Evolutionary conservation across 2,888 invertebrate species (phyloP), one percentile per base, ranked within the genome.

Genomic region (Aricia artaxerxes): DNA sequence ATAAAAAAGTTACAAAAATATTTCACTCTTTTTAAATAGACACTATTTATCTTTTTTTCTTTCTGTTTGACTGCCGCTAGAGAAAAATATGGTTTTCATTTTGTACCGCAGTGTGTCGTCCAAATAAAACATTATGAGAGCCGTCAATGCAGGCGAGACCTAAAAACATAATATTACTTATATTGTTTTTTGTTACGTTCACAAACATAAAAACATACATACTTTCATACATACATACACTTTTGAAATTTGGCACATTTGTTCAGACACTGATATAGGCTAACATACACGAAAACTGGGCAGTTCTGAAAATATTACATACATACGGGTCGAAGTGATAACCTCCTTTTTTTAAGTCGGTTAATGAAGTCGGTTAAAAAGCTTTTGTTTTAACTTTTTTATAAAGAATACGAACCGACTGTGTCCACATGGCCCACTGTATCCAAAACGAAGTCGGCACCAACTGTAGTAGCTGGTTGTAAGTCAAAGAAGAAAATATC

Each of bases 341-440:
- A 24, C 24, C 24, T 24, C 24, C 24, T 24, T 24, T 24, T 24
- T 24, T 24, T 24, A 24, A 24, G 24, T 24, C 24, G 24, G 24
- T 24, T 24, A 24, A 24, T 24, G 24, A 24, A 24, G 24, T 24
- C 24, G 24, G 24, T 24, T 24, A 24, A 24, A 49, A 40, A 40
- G 40, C 40, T 40, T 40, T 5, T 44, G 44, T 2, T 24, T 6
- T 6, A 24, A 4, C 31, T 64, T 31, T 24, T 69, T 5, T 9
- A 31, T 35, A 49, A 38, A 9, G 35, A 53, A 78, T 77, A 83
- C 86, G 82, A 82, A 89, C 92, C 89, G 88, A 89, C 82, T 91
- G 87, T 5, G 90, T 83, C 88, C 89, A 89, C 84, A 90, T 83
- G 1, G 90, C 89, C 87, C 87, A 88, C 79, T 86, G 87, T 9